Conservation (phyloP, 2,888 invertebrate genomes). For the Timema podura region DNA sequence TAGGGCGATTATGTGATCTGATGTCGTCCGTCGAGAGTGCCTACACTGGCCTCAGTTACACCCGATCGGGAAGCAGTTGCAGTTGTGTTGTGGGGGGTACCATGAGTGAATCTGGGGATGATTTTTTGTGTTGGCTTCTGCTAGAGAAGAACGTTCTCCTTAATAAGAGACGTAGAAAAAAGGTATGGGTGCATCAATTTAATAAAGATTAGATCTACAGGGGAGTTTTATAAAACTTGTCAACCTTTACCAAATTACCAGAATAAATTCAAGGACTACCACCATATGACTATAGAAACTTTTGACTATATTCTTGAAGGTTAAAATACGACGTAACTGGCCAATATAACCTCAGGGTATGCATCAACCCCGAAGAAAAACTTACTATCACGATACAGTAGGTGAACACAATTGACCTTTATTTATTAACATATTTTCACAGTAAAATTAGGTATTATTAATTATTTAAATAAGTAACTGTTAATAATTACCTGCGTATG, state of each 20-base stretch:
- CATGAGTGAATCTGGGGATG: too few species aligned
- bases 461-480: conserved; percentile 6
- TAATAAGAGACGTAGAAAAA: too few species aligned
- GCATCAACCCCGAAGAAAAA: background rate
- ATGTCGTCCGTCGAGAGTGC: too few species aligned
- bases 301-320: background rate
- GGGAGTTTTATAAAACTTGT: background rate
- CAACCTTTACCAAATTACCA: background rate
- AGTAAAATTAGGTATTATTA: too few species aligned
- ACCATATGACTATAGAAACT: background rate
- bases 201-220: conserved; percentile 25
- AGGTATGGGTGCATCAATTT: background rate
- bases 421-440: too few species aligned
- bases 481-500: background rate
- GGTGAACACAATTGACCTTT: too few species aligned
- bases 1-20: too few species aligned
- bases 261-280: background rate
- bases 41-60: too few species aligned
- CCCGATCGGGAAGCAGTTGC: too few species aligned
- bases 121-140: too few species aligned
- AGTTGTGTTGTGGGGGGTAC: too few species aligned
- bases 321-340: background rate
- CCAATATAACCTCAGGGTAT: background rate
- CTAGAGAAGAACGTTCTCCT: too few species aligned
- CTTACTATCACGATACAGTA: background rate